Percentiles rank a stretch among this genome's conserved stretches.
Conservation (phyloP, 2,888 invertebrate genomes). For the Cosmia trapezina region DNA sequence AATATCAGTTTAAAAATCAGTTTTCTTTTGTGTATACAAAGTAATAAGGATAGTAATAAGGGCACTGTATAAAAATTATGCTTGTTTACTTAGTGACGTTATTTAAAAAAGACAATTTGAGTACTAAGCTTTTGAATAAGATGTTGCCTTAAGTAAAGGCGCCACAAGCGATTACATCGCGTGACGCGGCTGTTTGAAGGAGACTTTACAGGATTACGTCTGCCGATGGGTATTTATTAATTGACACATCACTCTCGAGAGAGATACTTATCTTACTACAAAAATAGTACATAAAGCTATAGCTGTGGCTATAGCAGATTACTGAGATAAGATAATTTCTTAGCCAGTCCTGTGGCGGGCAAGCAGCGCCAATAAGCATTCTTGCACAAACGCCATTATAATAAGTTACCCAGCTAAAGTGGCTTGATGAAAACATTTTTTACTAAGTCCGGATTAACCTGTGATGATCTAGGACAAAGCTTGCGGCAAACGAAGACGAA, state of each 20-base stretch:
- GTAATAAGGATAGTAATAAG: too few species aligned
- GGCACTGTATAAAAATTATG: too few species aligned
- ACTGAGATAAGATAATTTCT: slow-evolving; percentile 1
- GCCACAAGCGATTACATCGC: too few species aligned
- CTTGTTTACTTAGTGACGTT: neutral
- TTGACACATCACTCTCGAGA: neutral
- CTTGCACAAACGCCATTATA: slow-evolving; percentile 35
- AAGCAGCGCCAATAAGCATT: slow-evolving; percentile 23
- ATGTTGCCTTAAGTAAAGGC: neutral
- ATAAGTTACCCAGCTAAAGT: slow-evolving; percentile 32
- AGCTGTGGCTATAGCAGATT: neutral
- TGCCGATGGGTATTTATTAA: neutral
- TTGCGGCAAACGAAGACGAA: slow-evolving; percentile 16
- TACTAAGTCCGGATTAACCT: slow-evolving; percentile 37
- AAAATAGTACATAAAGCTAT: neutral
- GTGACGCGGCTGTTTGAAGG: too few species aligned
- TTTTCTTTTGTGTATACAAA: too few species aligned
- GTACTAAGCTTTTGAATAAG: neutral
- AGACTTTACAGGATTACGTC: neutral
- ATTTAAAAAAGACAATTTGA: neutral
- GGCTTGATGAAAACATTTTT: slow-evolving; percentile 44
- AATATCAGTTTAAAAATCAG: too few species aligned
- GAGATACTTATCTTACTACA: too few species aligned
- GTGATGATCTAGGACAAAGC: slow-evolving; percentile 34
- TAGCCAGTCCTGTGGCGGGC: neutral